phyloP scores from a whole-genome alignment of 1,140 invertebrate genomes.

The Saccostrea cuccullata region DNA sequence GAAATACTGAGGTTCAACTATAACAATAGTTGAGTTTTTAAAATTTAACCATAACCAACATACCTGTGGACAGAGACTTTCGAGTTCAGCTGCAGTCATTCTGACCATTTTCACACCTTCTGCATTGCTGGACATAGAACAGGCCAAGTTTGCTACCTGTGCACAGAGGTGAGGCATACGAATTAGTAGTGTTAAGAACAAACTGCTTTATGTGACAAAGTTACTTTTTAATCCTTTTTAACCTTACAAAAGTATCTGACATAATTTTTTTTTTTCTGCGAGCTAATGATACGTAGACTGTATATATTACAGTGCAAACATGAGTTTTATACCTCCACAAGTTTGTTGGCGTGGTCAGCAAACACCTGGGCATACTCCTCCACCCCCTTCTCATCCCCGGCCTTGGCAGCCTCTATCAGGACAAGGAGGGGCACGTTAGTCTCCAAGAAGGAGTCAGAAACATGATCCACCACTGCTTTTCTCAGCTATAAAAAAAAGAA shows the following conservation, averaged over 20 bases:
- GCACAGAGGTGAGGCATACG: neutral
- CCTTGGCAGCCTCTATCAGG: conserved; percentile 96
- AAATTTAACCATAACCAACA: no score
- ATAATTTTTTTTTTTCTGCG: no score
- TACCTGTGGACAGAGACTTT: conserved; percentile 95
- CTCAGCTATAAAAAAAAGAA: no score
- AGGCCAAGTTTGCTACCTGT: conserved; percentile 96
- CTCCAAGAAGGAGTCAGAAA: conserved; percentile 98
- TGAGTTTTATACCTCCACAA: conserved; percentile 91
- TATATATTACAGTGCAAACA: no score
- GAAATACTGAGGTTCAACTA: no score
- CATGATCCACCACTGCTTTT: conserved; percentile 99
- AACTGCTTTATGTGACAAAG: no score
- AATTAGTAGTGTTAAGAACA: no score
- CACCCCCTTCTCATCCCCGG: conserved; percentile 95
- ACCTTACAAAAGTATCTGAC: no score
- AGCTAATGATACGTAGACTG: no score
- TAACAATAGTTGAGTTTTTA: no score
- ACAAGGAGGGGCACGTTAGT: conserved; percentile 96
- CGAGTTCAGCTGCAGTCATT: conserved; percentile 96
- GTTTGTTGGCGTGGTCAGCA: conserved; percentile 97
- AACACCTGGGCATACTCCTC: conserved; percentile 82
- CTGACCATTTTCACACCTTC: conserved; percentile 99
- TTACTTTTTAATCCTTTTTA: no score
- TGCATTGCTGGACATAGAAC: conserved; percentile 98